These are phyloP conservation scores for Sardina pilchardus DNA, from an alignment of 2,113 vertebrate genomes.

Conservation along the genomic window DNA sequence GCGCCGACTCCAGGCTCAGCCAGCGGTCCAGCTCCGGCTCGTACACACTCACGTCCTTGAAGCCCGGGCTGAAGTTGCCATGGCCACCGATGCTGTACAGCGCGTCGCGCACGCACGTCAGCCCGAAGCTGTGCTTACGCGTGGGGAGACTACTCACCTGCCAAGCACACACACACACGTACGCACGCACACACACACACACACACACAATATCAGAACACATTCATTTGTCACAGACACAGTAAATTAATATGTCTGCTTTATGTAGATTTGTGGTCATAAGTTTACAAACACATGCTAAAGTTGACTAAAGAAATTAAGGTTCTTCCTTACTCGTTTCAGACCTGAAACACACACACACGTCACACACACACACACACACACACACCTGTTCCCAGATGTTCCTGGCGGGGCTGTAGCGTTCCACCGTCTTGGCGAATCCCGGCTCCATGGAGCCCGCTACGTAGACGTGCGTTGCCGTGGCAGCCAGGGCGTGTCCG, in stretches of 20 bases:
- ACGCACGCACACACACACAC: no score
- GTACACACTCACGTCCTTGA: slow-evolving; percentile 94
- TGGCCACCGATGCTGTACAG: slow-evolving; percentile 96
- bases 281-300: no score
- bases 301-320: no score
- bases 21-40: slow-evolving; percentile 93
- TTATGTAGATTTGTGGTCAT: no score
- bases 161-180: neutral
- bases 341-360: no score
- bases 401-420: slow-evolving; percentile 93
- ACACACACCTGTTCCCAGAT: slow-evolving; percentile 95
- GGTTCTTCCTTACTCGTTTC: no score
- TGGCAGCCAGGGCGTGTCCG: slow-evolving; percentile 90
- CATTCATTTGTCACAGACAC: no score
- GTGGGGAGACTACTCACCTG: slow-evolving; percentile 93
- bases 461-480: slow-evolving; percentile 91
- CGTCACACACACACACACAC: slow-evolving; percentile 79
- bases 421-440: slow-evolving; percentile 94
- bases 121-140: slow-evolving; percentile 94
- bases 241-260: no score
- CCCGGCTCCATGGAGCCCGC: slow-evolving; percentile 98
- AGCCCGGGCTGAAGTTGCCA: slow-evolving; percentile 95
- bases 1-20: no score
- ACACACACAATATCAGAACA: no score
- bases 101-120: slow-evolving; percentile 89